Percentiles rank a stretch among this genome's conserved stretches.
Conservation (phyloP, 2,797 vertebrate species). For the Hemibagrus guttatus region DNA sequence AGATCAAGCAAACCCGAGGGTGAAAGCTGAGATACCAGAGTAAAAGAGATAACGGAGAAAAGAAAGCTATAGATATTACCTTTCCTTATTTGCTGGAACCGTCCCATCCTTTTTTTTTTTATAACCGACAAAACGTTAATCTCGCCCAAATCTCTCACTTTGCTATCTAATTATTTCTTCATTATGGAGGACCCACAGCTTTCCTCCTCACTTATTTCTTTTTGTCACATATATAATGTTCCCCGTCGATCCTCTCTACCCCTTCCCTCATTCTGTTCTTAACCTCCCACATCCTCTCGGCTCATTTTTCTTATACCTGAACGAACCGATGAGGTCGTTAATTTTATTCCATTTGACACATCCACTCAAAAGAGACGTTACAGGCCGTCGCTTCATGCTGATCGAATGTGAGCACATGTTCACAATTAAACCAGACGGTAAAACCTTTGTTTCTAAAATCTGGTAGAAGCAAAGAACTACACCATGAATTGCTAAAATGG, state of each 20-base stretch:
- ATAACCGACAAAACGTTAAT: conserved; percentile 33
- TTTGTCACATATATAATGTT: conserved; percentile 17
- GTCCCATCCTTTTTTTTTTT: not conserved
- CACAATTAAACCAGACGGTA: not conserved
- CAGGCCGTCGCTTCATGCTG: not conserved
- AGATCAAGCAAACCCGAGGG: not conserved
- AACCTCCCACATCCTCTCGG: not conserved
- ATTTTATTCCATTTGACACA: not conserved
- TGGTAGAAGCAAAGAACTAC: not conserved
- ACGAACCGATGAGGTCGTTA: not conserved
- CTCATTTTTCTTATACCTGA: not conserved
- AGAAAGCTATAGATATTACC: not conserved
- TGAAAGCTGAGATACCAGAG: not conserved
- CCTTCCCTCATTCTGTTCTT: not conserved
- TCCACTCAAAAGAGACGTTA: not conserved
- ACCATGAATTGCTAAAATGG: not conserved
- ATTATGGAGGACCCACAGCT: conserved; percentile 37
- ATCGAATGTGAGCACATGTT: not conserved
- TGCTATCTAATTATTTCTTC: conserved; percentile 57
- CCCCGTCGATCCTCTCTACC: not conserved
- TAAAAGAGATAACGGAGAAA: not conserved
- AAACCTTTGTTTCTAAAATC: not conserved
- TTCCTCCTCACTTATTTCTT: conserved; percentile 11
- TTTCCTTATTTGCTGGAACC: not conserved
- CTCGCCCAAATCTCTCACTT: conserved; percentile 51